Conservation (phyloP, 2,888 invertebrate species). For the Megalurothrips usitatus region DNA sequence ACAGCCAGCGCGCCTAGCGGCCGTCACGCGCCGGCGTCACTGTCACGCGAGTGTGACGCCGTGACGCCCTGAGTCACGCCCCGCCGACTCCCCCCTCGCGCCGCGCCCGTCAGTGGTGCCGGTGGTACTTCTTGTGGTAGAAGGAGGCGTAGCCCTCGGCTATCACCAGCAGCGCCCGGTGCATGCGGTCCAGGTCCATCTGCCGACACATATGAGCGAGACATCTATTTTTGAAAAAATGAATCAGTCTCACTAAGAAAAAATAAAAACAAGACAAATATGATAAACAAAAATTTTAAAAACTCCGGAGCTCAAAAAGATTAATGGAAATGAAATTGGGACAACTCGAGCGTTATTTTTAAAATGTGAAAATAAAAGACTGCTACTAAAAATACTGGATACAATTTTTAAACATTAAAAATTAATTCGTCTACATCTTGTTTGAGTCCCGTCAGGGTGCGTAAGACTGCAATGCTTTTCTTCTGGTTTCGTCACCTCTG, state of each 20-base stretch:
- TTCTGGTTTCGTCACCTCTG: background rate
- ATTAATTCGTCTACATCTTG: too few species aligned
- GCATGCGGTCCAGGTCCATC: slow-evolving; percentile 34
- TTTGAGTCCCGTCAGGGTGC: too few species aligned
- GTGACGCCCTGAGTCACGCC: background rate
- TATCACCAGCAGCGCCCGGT: slow-evolving; percentile 35
- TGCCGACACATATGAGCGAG: background rate
- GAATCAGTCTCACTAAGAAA: too few species aligned
- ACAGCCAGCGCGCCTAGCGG: background rate
- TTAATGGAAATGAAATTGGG: too few species aligned
- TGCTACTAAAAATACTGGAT: too few species aligned
- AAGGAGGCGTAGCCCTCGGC: slow-evolving; percentile 37
- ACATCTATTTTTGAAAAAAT: too few species aligned
- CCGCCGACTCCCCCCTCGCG: background rate
- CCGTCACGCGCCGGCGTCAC: slow-evolving; percentile 9
- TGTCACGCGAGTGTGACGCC: slow-evolving; percentile 20
- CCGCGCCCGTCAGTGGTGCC: background rate
- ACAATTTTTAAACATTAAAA: background rate
- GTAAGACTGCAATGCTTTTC: too few species aligned
- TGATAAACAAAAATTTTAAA: background rate
- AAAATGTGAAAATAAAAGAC: too few species aligned
- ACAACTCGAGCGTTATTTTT: too few species aligned
- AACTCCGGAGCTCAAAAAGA: background rate
- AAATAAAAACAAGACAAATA: too few species aligned
- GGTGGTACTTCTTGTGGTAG: slow-evolving; percentile 33